Percentiles rank a stretch among this genome's conserved stretches.
These are phyloP conservation scores for Artibeus jamaicensis DNA, from an alignment of 2,797 vertebrate genomes.

Conservation along the genomic window DNA sequence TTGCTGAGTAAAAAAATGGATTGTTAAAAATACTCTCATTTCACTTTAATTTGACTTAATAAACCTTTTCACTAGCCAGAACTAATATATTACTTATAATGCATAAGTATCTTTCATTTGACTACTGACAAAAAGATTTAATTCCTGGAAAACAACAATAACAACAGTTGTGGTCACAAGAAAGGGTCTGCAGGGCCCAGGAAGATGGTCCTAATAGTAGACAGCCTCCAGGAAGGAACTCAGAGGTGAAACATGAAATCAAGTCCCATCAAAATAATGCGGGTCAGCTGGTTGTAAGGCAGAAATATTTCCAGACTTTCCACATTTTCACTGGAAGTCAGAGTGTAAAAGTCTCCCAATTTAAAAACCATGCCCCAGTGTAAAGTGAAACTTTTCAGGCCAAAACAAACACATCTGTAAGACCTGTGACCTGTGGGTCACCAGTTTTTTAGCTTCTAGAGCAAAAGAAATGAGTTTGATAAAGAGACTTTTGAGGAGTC, in stretches of 20 bases:
- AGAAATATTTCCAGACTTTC: background rate
- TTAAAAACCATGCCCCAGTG: background rate
- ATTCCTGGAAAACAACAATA: background rate
- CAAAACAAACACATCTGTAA: background rate
- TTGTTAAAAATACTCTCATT: background rate
- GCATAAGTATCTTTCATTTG: background rate
- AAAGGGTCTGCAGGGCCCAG: background rate
- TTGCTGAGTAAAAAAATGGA: background rate
- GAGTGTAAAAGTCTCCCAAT: background rate
- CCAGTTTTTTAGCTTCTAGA: background rate
- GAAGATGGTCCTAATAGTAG: too few relatives aligned
- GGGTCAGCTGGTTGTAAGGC: background rate
- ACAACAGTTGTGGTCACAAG: background rate
- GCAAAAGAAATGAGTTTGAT: background rate
- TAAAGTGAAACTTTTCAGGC: fast-evolving
- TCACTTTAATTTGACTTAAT: background rate
- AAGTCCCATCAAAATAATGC: background rate
- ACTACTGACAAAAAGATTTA: background rate
- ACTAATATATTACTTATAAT: background rate
- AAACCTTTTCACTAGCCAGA: background rate
- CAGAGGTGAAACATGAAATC: fast-evolving
- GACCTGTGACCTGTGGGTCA: too few relatives aligned
- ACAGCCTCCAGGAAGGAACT: background rate
- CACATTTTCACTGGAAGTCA: background rate
- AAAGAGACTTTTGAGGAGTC: background rate